phyloP scores from a whole-genome alignment of 1,140 invertebrate species.

The Hyphantria cunea region DNA sequence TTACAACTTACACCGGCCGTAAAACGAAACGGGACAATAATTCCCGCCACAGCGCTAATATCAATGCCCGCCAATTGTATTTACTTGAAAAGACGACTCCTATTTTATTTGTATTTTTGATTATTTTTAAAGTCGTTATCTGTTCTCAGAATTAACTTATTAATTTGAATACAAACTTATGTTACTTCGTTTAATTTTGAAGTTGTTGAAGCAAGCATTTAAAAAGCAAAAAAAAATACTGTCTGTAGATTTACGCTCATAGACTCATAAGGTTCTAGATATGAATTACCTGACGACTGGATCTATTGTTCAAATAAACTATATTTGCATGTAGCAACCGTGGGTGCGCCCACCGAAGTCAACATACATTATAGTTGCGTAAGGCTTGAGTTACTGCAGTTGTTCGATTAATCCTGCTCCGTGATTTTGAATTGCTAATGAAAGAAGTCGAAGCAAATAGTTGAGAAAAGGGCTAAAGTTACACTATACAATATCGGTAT shows the following conservation, averaged over 20 bases:
- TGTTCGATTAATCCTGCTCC: conserved; percentile 21
- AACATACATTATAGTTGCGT: conserved; percentile 22
- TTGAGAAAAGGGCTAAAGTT: conserved; percentile 20
- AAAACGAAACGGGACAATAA: conserved; percentile 45
- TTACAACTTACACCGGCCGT: conserved; percentile 39
- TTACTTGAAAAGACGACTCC: background rate
- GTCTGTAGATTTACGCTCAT: no score
- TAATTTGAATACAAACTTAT: no score
- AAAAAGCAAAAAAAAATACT: no score
- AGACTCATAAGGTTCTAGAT: background rate
- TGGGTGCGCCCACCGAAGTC: conserved; percentile 41
- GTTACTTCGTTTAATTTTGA: no score
- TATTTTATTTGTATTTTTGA: no score
- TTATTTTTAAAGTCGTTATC: no score
- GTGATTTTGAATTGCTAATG: conserved; percentile 30
- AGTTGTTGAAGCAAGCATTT: no score
- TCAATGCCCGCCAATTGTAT: conserved; percentile 27
- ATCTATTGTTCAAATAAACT: conserved; percentile 29
- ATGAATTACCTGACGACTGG: conserved; percentile 15
- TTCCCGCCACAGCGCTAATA: conserved; percentile 35
- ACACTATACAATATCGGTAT: background rate
- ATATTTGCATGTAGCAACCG: conserved; percentile 33
- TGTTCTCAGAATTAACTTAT: no score
- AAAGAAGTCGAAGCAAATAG: conserved; percentile 27
- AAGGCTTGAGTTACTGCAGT: conserved; percentile 22